Percentiles rank a stretch among this genome's conserved stretches.
Evolutionary conservation across 2,797 vertebrate species (phyloP).

Genomic region (Thalassophryne amazonica): DNA sequence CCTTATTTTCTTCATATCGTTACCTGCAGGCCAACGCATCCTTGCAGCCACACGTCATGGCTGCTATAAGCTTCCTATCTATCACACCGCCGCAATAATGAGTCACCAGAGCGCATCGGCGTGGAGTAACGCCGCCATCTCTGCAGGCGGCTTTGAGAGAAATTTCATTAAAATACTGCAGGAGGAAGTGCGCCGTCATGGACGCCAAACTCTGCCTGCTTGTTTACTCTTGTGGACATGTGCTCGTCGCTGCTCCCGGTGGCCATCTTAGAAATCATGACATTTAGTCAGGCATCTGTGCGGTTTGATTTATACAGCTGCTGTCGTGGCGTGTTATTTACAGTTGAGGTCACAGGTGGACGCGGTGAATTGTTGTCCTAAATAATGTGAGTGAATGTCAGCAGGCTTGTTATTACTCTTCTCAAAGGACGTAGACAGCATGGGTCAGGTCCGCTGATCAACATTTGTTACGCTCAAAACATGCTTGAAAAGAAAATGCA

Average conservation of each 20-base stretch:
- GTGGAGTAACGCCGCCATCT: slow-evolving; percentile 17
- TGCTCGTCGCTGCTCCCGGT: slow-evolving; percentile 5
- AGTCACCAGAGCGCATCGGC: slow-evolving; percentile 37
- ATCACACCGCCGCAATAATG: slow-evolving; percentile 47
- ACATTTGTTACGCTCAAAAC: slow-evolving; percentile 45
- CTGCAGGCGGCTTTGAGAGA: slow-evolving; percentile 27
- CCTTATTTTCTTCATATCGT: slow-evolving; percentile 68
- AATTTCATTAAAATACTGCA: slow-evolving; percentile 49
- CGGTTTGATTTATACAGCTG: slow-evolving; percentile 55
- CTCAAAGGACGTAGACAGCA: slow-evolving; percentile 62
- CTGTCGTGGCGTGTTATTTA: slow-evolving; percentile 50
- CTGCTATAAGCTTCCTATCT: slow-evolving; percentile 49
- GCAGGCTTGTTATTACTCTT: slow-evolving; percentile 53
- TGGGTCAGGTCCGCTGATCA: slow-evolving; percentile 40
- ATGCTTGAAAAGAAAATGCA: neutral
- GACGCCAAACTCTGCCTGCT: slow-evolving; percentile 7
- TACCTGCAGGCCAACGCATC: slow-evolving; percentile 60
- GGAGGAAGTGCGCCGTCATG: neutral
- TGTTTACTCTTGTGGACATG: slow-evolving; percentile 31
- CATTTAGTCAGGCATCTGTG: slow-evolving; percentile 28
- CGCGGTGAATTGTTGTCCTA: slow-evolving; percentile 61
- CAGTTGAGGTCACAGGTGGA: slow-evolving; percentile 72
- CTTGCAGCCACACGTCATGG: slow-evolving; percentile 57
- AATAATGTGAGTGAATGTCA: slow-evolving; percentile 76
- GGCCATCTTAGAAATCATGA: slow-evolving; percentile 20